Base-by-base conservation (phyloP, 2,113 vertebrate species). In the Ictidomys tridecemlineatus region DNA sequence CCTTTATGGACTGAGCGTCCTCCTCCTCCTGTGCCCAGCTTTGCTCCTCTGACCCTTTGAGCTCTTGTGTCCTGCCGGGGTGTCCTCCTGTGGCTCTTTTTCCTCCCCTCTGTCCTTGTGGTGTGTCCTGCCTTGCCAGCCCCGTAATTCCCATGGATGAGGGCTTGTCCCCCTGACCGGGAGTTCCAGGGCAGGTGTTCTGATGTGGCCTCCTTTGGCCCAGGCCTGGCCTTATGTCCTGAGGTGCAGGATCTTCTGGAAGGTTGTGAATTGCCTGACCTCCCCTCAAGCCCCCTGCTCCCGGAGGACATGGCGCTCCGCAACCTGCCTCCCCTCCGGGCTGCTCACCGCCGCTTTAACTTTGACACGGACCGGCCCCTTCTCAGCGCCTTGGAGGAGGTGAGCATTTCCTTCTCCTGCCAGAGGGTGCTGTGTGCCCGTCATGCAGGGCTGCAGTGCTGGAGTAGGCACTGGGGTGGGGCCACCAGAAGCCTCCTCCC, bases 301-400 rank as follows among this genome's bases (percentile, higher is more conserved):
- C 99, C 99, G 0, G 99, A 99, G 95, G 99, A 99, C 8, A 97
- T 99, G 96, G 99, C 99, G 3, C 99, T 99, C 73, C 98, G 99
- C 24, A 99, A 99, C 97, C 99, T 99, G 18, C 99, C 99, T 0
- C 99, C 99, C 8, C 99, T 99, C 79, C 98, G 96, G 82, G 98
- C 98, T 0, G 99, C 99, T 0, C 99, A 99, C 98, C 98, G 98
- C 78, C 99, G 98, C 95, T 98, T 99, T 2, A 99, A 99, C 97
- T 99, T 99, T 0, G 98, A 99, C 45, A 98, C 97, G 30, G 99
- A 98, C 72, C 97, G 98, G 39, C 98, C 99, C 2, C 88, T 98
- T n/a, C 99, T 99, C 93, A 99, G 98, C 17, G 88, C 99, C 0
- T 51, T 99, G 8, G 99, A 99, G 97, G 99, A 99, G 99, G 99